Percentiles rank a stretch among this genome's conserved stretches.
Evolutionary conservation across 2,113 vertebrate species (phyloP).

Genomic region (Acrocephalus arundinaceus): DNA sequence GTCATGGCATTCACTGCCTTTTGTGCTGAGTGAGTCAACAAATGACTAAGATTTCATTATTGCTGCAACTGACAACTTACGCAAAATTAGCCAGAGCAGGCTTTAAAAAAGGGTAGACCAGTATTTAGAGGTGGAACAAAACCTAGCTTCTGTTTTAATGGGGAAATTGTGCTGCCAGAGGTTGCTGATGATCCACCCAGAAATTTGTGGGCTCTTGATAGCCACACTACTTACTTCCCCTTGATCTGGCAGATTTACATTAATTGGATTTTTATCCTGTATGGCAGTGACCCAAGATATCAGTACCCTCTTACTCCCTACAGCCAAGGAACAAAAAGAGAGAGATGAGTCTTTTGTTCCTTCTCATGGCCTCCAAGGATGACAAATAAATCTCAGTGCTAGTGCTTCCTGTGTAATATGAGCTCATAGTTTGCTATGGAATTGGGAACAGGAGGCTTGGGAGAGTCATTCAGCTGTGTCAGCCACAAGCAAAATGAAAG

Average conservation of each 20-base stretch:
- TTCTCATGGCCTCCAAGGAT: conserved; percentile 8
- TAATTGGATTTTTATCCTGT: conserved; percentile 23
- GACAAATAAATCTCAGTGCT: conserved; percentile 24
- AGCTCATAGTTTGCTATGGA: background rate
- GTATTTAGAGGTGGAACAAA: background rate
- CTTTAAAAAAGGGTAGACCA: background rate
- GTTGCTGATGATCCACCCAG: background rate
- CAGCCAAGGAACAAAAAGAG: background rate
- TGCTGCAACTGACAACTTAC: conserved; percentile 3
- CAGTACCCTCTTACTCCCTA: background rate
- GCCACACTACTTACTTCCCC: background rate
- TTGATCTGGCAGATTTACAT: conserved; percentile 25
- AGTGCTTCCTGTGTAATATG: background rate
- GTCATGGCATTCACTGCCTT: conserved; percentile 17
- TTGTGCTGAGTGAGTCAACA: background rate
- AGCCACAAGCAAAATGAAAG: background rate
- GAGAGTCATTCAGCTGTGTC: background rate
- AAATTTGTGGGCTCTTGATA: background rate
- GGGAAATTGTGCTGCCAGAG: background rate
- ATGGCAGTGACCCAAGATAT: background rate
- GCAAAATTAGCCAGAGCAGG: conserved; percentile 11
- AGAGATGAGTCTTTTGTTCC: conserved; percentile 1
- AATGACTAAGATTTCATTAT: conserved; percentile 39
- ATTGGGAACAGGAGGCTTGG: background rate
- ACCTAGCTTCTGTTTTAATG: background rate